A percentile compares a stretch with the other conserved stretches of the same genome.
These are phyloP conservation scores for Amblyornis subalaris DNA, from an alignment of 2,113 vertebrate species.

Conservation along the genomic window DNA sequence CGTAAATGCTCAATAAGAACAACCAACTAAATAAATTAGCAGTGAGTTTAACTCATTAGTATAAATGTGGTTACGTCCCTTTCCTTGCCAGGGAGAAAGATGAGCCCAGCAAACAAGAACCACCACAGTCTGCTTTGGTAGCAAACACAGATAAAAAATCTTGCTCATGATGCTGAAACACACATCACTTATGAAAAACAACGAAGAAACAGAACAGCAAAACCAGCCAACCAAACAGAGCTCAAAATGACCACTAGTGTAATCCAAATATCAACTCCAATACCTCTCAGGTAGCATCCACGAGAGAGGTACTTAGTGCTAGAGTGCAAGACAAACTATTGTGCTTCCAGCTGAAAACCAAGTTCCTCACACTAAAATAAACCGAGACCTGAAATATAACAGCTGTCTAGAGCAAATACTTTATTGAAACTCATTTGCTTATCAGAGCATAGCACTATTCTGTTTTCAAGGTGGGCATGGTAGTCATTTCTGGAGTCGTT, in stretches of 20 bases:
- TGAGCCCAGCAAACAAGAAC: background rate
- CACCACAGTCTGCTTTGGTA: background rate
- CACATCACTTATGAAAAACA: background rate
- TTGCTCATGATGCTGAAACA: background rate
- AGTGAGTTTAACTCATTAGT: background rate
- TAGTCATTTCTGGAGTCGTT: background rate
- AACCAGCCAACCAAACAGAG: background rate
- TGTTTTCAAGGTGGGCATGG: background rate
- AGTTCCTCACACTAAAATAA: background rate
- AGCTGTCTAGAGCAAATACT: background rate
- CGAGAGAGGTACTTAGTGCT: background rate
- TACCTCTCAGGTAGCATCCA: background rate
- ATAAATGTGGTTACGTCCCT: background rate
- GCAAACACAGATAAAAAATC: background rate
- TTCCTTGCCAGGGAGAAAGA: background rate
- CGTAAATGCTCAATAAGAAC: background rate
- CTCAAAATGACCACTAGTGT: background rate
- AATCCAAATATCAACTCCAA: background rate
- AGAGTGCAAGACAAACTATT: background rate
- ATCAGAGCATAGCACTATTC: background rate
- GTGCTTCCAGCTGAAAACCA: background rate
- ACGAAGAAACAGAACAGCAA: background rate
- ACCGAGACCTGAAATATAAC: background rate
- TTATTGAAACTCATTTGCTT: background rate
- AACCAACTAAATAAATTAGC: background rate